Conservation (phyloP, 2,888 invertebrate species). For the Eristalis intricaria region DNA sequence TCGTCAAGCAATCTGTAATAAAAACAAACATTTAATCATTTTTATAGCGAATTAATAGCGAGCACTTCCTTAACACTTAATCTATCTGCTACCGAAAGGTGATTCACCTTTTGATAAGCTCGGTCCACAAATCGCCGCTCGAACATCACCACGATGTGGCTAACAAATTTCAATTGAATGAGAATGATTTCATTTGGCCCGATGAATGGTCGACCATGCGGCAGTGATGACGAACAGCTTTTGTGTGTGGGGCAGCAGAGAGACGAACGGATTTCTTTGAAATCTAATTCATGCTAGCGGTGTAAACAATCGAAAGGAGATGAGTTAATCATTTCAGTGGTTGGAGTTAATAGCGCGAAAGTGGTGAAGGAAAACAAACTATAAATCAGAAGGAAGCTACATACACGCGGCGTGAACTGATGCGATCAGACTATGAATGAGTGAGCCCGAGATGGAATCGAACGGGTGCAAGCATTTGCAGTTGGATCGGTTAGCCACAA, state of each 20-base stretch:
- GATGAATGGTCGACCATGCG: background rate
- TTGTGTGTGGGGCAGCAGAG: background rate
- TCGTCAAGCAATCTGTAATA: constrained; percentile 57
- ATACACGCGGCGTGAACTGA: background rate
- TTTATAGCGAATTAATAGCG: constrained; percentile 9
- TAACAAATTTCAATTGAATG: constrained; percentile 11
- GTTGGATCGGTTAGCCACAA: background rate
- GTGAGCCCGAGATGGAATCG: too few relatives aligned
- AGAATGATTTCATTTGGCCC: constrained; percentile 11
- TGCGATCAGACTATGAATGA: background rate
- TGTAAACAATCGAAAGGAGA: constrained; percentile 33
- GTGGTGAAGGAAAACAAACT: background rate
- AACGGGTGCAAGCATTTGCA: too few relatives aligned
- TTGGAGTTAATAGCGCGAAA: constrained; percentile 24
- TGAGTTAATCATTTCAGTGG: constrained; percentile 30
- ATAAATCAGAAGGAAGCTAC: background rate
- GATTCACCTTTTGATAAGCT: constrained; percentile 46
- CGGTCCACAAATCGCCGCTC: background rate
- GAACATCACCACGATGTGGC: background rate
- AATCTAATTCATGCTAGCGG: constrained; percentile 12
- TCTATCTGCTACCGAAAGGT: constrained; percentile 13
- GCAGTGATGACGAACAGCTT: background rate
- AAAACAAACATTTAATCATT: background rate
- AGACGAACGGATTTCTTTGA: background rate
- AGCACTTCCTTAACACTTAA: background rate